A percentile compares a stretch with the other conserved stretches of the same genome.
phyloP scores from a whole-genome alignment of 2,888 invertebrate species.

The Acanthococcus lagerstroemiae region DNA sequence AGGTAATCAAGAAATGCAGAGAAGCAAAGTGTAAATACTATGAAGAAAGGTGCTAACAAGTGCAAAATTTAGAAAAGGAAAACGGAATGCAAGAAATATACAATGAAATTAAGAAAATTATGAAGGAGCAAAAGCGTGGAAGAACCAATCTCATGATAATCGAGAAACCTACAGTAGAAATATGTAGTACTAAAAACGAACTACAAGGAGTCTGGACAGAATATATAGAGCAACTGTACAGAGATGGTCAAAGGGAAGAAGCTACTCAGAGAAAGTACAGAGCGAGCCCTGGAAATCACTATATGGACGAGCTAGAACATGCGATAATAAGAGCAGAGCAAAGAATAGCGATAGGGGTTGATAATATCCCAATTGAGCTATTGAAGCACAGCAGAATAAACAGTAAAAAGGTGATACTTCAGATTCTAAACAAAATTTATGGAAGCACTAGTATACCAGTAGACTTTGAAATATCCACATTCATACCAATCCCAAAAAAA shows the following conservation, averaged over 20 bases:
- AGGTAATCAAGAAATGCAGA: not conserved
- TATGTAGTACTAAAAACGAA: not conserved
- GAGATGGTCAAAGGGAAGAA: not conserved
- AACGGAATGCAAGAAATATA: not conserved
- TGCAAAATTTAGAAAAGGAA: not conserved
- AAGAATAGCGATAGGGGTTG: not conserved
- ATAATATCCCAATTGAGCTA: not conserved
- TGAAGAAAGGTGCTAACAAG: not conserved
- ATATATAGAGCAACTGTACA: not conserved
- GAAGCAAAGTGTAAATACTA: not conserved
- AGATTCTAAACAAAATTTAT: not conserved
- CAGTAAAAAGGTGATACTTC: not conserved
- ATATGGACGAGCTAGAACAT: not conserved
- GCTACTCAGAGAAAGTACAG: not conserved
- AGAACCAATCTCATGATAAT: not conserved
- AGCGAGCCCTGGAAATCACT: too few species aligned
- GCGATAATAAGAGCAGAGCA: not conserved
- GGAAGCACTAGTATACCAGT: not conserved
- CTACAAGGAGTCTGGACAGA: not conserved
- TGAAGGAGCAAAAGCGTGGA: not conserved
- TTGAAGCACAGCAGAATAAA: not conserved
- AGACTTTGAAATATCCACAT: not conserved
- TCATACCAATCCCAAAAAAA: not conserved
- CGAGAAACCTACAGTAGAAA: not conserved
- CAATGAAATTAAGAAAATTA: not conserved